Conservation (phyloP, 1,140 invertebrate species). For the Grapholita molesta region DNA sequence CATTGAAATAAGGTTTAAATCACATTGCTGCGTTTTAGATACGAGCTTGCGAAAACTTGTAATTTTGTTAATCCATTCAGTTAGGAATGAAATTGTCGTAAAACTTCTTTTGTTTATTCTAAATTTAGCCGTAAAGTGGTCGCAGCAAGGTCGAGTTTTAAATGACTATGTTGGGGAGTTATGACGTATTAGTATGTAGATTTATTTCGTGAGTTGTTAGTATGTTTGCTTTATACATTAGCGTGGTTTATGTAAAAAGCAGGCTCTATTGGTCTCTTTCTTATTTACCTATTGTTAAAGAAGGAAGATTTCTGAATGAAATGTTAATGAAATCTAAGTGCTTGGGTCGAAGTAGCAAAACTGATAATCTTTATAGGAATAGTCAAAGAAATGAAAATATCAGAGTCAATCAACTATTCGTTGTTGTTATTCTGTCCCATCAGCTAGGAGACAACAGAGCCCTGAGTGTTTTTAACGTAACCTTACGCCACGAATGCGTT, state of each 20-base stretch:
- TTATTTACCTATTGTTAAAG: background rate
- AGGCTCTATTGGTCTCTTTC: background rate
- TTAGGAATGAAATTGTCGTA: background rate
- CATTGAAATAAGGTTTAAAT: background rate
- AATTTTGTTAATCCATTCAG: background rate
- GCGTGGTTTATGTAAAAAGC: background rate
- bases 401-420: too few relatives aligned
- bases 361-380: too few relatives aligned
- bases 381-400: too few relatives aligned
- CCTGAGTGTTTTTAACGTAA: too few relatives aligned
- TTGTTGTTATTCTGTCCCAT: too few relatives aligned
- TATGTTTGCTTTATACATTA: background rate
- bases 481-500: too few relatives aligned
- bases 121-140: background rate
- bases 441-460: too few relatives aligned
- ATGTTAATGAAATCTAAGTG: too few relatives aligned
- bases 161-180: background rate
- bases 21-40: background rate
- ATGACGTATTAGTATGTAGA: background rate
- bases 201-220: background rate
- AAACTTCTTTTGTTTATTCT: background rate
- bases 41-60: background rate
- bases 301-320: too few relatives aligned
- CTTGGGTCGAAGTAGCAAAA: too few relatives aligned
- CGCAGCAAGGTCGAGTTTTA: background rate